Evolutionary conservation across 2,113 vertebrate species (phyloP), one percentile per base, ranked within the genome.

Genomic region (Malurus melanocephalus): DNA sequence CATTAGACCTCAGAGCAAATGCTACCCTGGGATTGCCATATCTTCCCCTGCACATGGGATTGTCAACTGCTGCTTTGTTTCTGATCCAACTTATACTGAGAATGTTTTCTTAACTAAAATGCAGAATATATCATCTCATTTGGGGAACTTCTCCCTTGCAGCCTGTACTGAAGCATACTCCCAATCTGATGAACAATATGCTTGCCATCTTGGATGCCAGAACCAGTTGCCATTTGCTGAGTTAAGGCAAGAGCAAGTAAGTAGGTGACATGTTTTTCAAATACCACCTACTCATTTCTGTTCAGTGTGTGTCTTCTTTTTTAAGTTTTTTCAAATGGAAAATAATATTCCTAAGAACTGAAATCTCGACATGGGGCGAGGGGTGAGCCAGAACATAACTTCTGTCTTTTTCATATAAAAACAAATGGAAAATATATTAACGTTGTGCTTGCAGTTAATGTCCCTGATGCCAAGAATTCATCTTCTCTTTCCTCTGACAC

Each of bases 391-490:
- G 71, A 90, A 10, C 19, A 4, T 17, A 33, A 26, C 35, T 81
- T 85, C 74, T 55, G 7, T 57, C 26, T 14, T 76, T 89, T 60
- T 55, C 7, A 10, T 42, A 3, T 74, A n/a, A 86, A 69, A 90
- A 17, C 26, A 88, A 35, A 40, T 52, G 33, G 75, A 79, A 94
- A 91, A 85, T 13, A 10, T 16, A 20, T 60, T 77, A 26, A 61
- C 56, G 43, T 48, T 88, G 64, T 94, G 57, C 51, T 95, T 96
- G 66, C 96, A 99, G 99, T 90, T 99, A 89, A 98, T 99, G 95
- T 98, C 98, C 43, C 97, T 99, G 98, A 97, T 99, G 98, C 99
- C 99, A 62, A 97, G 97, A 96, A 99, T 99, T 95, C 99, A 99
- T 94, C 94, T 99, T 18, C 98, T 99, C 17, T 98, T 99, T 94